These are phyloP conservation scores for Craseonycteris thonglongyai DNA, from an alignment of 2,113 vertebrate species.

Conservation along the genomic window DNA sequence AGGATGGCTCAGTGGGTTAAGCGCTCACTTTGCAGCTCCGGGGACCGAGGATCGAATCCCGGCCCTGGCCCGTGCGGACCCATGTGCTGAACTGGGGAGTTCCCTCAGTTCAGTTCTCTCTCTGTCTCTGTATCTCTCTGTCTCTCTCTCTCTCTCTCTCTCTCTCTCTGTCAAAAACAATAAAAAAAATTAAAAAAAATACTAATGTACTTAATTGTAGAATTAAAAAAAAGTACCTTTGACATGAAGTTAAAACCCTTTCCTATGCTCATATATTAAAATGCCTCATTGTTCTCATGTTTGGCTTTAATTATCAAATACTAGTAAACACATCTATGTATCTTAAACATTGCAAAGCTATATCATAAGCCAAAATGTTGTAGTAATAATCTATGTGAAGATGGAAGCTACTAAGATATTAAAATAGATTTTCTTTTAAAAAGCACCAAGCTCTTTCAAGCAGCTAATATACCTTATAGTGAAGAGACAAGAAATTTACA, in stretches of 20 bases:
- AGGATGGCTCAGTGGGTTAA: no score
- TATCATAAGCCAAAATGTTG: conserved; percentile 6
- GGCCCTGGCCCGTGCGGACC: no score
- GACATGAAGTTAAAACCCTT: not conserved
- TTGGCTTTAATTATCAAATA: not conserved
- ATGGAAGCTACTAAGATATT: not conserved
- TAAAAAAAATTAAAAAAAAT: no score
- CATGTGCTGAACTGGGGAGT: no score
- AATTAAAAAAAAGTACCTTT: not conserved
- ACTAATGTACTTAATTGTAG: not conserved
- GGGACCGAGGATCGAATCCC: no score
- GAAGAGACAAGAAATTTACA: not conserved
- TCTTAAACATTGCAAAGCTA: not conserved
- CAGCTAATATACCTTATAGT: not conserved
- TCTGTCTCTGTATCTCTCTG: no score
- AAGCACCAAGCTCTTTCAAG: not conserved
- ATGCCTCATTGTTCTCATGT: not conserved
- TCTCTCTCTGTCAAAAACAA: no score
- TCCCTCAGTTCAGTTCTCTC: no score
- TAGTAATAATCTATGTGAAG: conserved; percentile 16
- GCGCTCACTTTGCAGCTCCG: no score
- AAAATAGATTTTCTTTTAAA: conserved; percentile 29
- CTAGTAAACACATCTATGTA: not conserved
- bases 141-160: no score
- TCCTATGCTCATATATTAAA: not conserved